Base-by-base conservation (phyloP, 1,140 invertebrate species). In the Galendromus occidentalis region DNA sequence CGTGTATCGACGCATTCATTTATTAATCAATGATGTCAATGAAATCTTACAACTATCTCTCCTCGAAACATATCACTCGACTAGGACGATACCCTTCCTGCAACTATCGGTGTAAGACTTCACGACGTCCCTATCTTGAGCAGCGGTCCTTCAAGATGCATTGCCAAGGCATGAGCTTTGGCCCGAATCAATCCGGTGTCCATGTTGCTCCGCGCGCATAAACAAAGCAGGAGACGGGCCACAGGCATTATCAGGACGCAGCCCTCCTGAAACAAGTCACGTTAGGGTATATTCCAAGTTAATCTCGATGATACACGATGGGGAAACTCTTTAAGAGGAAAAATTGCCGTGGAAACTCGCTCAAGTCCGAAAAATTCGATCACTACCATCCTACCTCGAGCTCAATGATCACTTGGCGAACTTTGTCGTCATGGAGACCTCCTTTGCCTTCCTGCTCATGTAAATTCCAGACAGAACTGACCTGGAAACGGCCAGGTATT, bases 381-480 rank as follows among this genome's bases (percentile, higher is more conserved):
- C 25, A 4, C 5, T 22, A 47, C 17, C 12, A 44, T 47, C 51
- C 9, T 29, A 59, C 51, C 51, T 59, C 51, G 6, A 59, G 51
- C 22, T 59, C 51, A 9, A 59, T 59, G 51, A 59, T 59, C 20
- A 59, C 51, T 59, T 59, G 51, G 25, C 51, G 51, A 4, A 59
- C 14, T 17, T 33, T 25, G 22, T 59, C 51, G 2, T 59, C 51
- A 59, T 59, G 14, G 9, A 59, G 51, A 29, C 51, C 51, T 2
- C 51, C 51, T 9, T 59, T 59, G 22, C 51, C 51, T 59, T 59
- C 51, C 51, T 59, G 51, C 22, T 59, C 51, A 22, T 59, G 25
- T 17, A 59, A 22, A 14, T 33, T 33, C 51, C 51, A 59, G n/a
- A 59, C 51, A 29, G 51, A 59, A 22, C 51, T 59, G 4, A 59